These are phyloP conservation scores for Heteronetta atricapilla DNA, from an alignment of 2,113 vertebrate genomes.

Conservation along the genomic window DNA sequence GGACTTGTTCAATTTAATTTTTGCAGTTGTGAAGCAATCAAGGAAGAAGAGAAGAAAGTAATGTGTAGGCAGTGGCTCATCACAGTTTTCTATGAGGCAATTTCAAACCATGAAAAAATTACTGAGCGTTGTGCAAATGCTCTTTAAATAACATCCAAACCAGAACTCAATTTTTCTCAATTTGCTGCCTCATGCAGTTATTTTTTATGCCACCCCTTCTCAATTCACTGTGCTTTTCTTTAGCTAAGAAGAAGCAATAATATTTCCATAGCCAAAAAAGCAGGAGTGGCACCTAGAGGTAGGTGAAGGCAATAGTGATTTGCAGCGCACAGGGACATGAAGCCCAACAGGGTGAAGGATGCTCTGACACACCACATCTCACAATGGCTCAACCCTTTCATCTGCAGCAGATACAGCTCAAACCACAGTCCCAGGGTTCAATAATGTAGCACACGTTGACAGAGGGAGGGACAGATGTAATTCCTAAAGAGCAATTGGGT, in stretches of 20 bases:
- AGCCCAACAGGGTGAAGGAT: not conserved
- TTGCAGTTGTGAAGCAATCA: not conserved
- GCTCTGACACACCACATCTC: accelerated
- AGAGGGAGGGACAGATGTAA: not conserved
- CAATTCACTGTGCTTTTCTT: not conserved
- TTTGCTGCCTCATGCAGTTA: not conserved
- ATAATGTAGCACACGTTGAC: accelerated
- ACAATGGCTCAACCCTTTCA: not conserved
- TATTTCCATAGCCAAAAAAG: not conserved
- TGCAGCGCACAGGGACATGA: accelerated
- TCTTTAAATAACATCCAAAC: not conserved
- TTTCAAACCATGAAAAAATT: not conserved
- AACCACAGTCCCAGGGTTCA: not conserved
- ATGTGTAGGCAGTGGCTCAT: not conserved
- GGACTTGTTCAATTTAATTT: not conserved
- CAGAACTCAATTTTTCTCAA: not conserved
- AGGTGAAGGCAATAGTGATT: not conserved
- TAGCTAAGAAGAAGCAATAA: not conserved
- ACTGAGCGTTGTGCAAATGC: not conserved
- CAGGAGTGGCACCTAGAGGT: not conserved
- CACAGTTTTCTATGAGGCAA: accelerated
- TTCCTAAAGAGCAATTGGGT: not conserved
- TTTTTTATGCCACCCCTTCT: not conserved
- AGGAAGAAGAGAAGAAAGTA: not conserved
- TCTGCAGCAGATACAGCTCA: not conserved